Percentiles rank a stretch among this genome's conserved stretches.
Evolutionary conservation across 2,797 vertebrate species (phyloP).

Genomic region (Clamator glandarius): DNA sequence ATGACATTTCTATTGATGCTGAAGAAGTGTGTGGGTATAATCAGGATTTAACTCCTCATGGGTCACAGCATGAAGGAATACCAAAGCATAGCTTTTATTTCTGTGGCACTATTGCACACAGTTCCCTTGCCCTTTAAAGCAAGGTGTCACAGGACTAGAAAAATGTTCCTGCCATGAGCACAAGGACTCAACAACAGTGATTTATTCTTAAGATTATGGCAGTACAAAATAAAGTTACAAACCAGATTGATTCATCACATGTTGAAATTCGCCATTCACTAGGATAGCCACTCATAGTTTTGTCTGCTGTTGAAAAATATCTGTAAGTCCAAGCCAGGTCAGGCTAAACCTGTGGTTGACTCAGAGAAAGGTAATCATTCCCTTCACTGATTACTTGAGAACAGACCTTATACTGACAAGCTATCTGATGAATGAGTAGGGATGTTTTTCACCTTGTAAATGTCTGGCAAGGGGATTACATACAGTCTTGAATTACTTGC

Average conservation of each 20-base stretch:
- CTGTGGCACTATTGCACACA: neutral
- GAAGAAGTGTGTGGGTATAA: neutral
- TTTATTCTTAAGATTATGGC: neutral
- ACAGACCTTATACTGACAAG: neutral
- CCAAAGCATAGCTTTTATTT: neutral
- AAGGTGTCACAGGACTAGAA: neutral
- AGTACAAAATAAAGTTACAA: neutral
- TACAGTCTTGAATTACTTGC: neutral
- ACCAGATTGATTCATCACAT: neutral
- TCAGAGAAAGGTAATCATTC: neutral
- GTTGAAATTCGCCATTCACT: neutral
- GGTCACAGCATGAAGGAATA: neutral
- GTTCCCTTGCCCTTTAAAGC: neutral
- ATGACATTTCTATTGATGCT: neutral
- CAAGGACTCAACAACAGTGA: neutral
- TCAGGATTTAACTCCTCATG: neutral
- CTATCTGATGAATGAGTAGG: neutral
- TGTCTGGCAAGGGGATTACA: neutral
- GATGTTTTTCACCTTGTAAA: conserved; percentile 11
- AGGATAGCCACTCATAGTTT: neutral
- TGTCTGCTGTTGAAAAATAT: neutral
- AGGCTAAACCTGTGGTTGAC: neutral
- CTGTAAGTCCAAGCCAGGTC: neutral
- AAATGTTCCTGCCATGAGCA: neutral
- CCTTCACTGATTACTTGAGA: neutral